A percentile compares a stretch with the other conserved stretches of the same genome.
Conservation (phyloP, 2,888 invertebrate species). For the Netelia inedita region DNA sequence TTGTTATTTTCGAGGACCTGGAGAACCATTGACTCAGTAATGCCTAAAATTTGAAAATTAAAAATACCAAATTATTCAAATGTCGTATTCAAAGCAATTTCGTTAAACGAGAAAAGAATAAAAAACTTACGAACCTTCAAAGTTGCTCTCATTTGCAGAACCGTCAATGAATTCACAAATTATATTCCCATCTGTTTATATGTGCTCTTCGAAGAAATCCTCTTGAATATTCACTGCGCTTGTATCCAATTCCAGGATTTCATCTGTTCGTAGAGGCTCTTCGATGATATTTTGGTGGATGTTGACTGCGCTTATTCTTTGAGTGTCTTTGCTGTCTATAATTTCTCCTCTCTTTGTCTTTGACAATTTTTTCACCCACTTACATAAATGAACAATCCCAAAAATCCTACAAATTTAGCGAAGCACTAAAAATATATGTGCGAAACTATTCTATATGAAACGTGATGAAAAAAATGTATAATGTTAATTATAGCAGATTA, state of each 20-base stretch:
- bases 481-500: slow-evolving; percentile 14
- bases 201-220: slow-evolving; percentile 4
- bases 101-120: slow-evolving; percentile 17
- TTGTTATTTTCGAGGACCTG: slow-evolving; percentile 22
- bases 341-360: slow-evolving; percentile 11
- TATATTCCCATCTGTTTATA: slow-evolving; percentile 7
- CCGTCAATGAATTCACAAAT: slow-evolving; percentile 19
- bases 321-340: slow-evolving; percentile 10
- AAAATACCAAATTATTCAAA: slow-evolving; percentile 6
- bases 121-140: slow-evolving; percentile 26
- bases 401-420: slow-evolving; percentile 22
- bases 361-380: slow-evolving; percentile 20
- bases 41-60: slow-evolving; percentile 13
- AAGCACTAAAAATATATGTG: slow-evolving; percentile 13
- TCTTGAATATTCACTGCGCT: slow-evolving; percentile 24
- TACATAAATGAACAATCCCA: slow-evolving; percentile 10
- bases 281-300: slow-evolving; percentile 27
- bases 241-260: slow-evolving; percentile 14
- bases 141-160: slow-evolving; percentile 25
- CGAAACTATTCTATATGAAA: slow-evolving; percentile 16
- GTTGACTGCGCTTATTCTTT: slow-evolving; percentile 11
- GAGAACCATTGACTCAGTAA: slow-evolving; percentile 20
- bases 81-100: slow-evolving; percentile 16
- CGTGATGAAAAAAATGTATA: slow-evolving; percentile 2
- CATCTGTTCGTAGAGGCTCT: slow-evolving; percentile 14